phyloP scores from a whole-genome alignment of 2,888 invertebrate species.

The Baronia brevicornis region DNA sequence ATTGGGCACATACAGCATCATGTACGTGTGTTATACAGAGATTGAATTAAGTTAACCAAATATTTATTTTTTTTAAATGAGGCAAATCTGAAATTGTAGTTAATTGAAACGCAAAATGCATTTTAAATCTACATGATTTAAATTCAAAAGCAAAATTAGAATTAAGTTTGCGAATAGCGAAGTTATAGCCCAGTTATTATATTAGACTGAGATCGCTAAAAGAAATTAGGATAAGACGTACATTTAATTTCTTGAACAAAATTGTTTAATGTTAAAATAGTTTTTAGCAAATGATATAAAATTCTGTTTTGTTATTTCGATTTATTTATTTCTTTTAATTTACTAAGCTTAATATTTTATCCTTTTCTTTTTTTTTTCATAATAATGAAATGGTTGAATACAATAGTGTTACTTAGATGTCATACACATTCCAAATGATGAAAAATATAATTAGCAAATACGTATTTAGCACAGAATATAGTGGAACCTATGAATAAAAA shows the following conservation, averaged over 20 bases:
- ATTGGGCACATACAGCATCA: conserved; percentile 33
- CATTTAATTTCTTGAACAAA: background rate
- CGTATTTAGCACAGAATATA: too few species aligned
- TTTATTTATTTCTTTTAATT: too few species aligned
- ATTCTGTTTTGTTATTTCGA: too few species aligned
- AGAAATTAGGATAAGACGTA: background rate
- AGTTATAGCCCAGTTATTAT: background rate
- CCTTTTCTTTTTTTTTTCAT: too few species aligned
- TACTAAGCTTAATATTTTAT: too few species aligned
- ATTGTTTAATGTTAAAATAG: too few species aligned
- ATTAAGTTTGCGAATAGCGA: conserved; percentile 2
- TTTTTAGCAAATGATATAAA: too few species aligned
- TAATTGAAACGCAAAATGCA: conserved; percentile 29
- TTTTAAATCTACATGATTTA: conserved; percentile 9
- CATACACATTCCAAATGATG: too few species aligned
- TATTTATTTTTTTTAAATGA: conserved; percentile 29
- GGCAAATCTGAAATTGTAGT: conserved; percentile 20
- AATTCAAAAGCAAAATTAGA: conserved; percentile 3
- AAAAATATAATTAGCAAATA: too few species aligned
- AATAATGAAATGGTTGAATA: too few species aligned
- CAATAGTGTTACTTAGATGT: too few species aligned
- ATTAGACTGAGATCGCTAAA: conserved; percentile 1
- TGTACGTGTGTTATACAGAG: conserved; percentile 43
- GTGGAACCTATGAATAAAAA: too few species aligned
- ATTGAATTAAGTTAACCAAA: conserved; percentile 31